phyloP scores from a whole-genome alignment of 2,797 vertebrate genomes.

The Emydoidea blandingii region DNA sequence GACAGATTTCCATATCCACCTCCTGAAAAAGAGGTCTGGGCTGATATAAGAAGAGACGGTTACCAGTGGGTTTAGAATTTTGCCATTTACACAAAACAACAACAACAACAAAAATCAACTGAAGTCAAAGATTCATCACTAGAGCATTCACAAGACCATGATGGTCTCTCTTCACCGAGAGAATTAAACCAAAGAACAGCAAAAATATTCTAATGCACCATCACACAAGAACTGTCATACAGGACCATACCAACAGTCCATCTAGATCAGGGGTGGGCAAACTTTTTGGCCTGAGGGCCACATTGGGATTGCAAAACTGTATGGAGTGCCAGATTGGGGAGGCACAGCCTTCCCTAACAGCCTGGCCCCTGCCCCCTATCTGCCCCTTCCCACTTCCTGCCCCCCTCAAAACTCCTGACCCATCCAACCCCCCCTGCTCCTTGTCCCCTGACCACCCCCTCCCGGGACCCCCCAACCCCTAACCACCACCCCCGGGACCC shows the following conservation, averaged over 20 bases:
- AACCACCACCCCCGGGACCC: no score
- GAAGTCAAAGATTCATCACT: neutral
- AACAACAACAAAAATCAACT: neutral
- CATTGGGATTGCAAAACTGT: no score
- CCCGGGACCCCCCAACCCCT: no score
- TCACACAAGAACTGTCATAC: rapidly evolving
- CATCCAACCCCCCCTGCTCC: no score
- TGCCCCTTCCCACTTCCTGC: no score
- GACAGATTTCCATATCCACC: neutral
- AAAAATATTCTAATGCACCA: rapidly evolving
- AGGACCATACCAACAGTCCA: rapidly evolving
- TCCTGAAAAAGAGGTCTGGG: rapidly evolving
- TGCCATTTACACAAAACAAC: neutral
- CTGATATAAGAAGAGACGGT: rapidly evolving
- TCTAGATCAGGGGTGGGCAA: neutral
- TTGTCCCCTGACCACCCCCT: no score
- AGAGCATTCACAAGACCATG: neutral
- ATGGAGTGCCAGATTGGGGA: no score
- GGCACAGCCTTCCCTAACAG: no score
- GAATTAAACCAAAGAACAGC: neutral
- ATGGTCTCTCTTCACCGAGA: neutral
- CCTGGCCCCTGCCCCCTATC: no score
- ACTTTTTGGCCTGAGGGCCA: no score
- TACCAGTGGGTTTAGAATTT: neutral
- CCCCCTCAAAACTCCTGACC: no score